phyloP scores from a whole-genome alignment of 2,888 invertebrate species.

The Pyrrhosoma nymphula region DNA sequence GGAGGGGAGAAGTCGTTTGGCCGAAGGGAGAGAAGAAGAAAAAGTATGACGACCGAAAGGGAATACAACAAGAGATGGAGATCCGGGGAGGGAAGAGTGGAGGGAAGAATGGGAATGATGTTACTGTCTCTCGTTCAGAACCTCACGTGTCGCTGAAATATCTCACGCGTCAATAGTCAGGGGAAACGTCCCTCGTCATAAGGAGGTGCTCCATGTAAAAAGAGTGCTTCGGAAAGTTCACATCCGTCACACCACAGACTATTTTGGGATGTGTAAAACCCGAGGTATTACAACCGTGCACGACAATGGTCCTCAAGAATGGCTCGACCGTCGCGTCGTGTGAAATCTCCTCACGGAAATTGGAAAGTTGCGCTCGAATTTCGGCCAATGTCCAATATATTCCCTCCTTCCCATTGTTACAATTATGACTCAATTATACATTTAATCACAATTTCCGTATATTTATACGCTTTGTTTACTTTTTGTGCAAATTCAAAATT shows the following conservation, averaged over 20 bases:
- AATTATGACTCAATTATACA: no score
- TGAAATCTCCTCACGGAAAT: neutral
- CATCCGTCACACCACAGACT: neutral
- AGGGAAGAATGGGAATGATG: conserved; percentile 19
- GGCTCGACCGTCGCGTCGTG: neutral
- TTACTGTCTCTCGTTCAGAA: neutral
- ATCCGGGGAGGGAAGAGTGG: neutral
- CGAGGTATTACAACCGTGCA: neutral
- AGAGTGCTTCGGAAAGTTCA: neutral
- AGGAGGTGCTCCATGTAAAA: neutral
- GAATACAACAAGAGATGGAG: neutral
- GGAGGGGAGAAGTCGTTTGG: neutral
- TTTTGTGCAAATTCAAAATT: no score
- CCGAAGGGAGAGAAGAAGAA: neutral
- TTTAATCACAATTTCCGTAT: no score
- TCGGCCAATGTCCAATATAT: neutral
- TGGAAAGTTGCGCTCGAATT: neutral
- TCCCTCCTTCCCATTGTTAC: neutral
- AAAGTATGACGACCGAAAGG: neutral
- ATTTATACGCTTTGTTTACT: no score
- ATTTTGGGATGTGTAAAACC: neutral
- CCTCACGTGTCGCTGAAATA: neutral
- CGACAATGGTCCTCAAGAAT: neutral
- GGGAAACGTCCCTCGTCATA: neutral
- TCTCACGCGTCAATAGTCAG: neutral